Evolutionary conservation across 2,888 invertebrate genomes (phyloP).

Genomic region (Leucophenga montana): DNA sequence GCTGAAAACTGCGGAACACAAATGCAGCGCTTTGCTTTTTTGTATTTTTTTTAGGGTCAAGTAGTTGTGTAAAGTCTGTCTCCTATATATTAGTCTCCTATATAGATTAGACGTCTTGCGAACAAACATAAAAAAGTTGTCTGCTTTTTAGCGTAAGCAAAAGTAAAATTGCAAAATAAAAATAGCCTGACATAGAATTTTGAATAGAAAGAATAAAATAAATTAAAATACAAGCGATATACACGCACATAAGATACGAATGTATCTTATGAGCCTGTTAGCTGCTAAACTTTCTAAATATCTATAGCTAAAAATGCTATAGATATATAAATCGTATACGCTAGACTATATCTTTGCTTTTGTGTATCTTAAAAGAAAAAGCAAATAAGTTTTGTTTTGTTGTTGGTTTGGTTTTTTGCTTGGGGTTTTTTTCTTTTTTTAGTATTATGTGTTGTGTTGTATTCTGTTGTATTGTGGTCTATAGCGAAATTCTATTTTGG

Average conservation of each 20-base stretch:
- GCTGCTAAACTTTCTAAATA: constrained; percentile 11
- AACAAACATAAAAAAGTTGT: neutral
- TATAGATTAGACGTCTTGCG: neutral
- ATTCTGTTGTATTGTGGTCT: constrained; percentile 25
- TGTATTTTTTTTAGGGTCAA: constrained; percentile 17
- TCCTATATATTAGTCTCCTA: neutral
- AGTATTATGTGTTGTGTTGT: constrained; percentile 27
- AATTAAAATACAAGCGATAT: constrained; percentile 31
- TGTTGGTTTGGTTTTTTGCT: constrained; percentile 43
- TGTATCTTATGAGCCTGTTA: constrained; percentile 16
- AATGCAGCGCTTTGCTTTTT: constrained; percentile 27
- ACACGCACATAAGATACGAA: constrained; percentile 31
- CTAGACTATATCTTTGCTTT: neutral
- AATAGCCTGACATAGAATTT: constrained; percentile 57
- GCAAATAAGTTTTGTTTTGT: constrained; percentile 31
- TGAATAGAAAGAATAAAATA: constrained; percentile 21
- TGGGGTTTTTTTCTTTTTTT: constrained; percentile 12
- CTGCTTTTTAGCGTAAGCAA: constrained; percentile 30
- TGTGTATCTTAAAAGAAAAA: constrained; percentile 17
- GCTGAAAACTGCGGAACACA: constrained; percentile 26
- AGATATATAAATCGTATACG: constrained; percentile 20
- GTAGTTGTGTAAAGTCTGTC: neutral
- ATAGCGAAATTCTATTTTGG: constrained; percentile 46
- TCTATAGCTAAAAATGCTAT: constrained; percentile 14
- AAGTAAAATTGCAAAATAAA: constrained; percentile 53